These are phyloP conservation scores for Lithobates sylvaticus DNA, from an alignment of 2,797 vertebrate species.

Conservation along the genomic window DNA sequence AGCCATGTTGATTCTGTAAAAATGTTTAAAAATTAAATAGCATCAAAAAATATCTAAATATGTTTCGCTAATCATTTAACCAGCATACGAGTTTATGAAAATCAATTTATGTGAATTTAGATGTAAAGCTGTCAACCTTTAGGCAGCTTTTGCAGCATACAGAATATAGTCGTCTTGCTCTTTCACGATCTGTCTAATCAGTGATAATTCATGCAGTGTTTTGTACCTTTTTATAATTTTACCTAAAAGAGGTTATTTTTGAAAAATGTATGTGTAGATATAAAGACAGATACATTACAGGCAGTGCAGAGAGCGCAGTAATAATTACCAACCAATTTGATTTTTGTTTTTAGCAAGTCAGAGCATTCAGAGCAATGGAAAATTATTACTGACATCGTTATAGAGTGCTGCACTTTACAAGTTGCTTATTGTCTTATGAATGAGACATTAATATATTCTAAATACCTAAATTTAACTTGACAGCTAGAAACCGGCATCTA, in stretches of 20 bases:
- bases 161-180: not conserved
- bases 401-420: too few species aligned
- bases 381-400: not conserved
- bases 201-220: not conserved
- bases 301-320: not conserved
- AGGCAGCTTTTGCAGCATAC: not conserved
- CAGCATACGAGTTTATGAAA: not conserved
- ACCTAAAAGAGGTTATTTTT: not conserved
- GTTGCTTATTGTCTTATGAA: not conserved
- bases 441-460: not conserved
- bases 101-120: not conserved
- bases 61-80: conserved; percentile 1
- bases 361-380: not conserved
- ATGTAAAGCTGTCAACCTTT: conserved; percentile 4
- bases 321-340: not conserved
- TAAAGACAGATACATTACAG: not conserved
- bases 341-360: not conserved
- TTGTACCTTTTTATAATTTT: not conserved
- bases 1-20: conserved; percentile 29
- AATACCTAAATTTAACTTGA: too few species aligned
- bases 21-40: not conserved
- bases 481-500: too few species aligned
- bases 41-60: conserved; percentile 16
- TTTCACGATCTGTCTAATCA: not conserved
- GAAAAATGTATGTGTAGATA: not conserved